phyloP scores from a whole-genome alignment of 2,888 invertebrate genomes.

The Temnothorax ravouxi region DNA sequence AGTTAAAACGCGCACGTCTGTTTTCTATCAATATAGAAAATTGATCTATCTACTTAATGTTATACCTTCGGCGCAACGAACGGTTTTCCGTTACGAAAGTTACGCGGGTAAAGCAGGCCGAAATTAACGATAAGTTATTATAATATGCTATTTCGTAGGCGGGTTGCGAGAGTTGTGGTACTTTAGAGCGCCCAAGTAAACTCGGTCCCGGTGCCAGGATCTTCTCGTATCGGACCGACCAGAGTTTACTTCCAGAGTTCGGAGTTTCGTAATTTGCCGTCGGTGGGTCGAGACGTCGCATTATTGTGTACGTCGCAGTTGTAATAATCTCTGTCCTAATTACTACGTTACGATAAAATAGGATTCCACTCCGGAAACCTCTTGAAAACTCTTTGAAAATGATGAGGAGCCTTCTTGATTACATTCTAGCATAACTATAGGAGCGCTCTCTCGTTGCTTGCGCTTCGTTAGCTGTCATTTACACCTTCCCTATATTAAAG shows the following conservation, averaged over 20 bases:
- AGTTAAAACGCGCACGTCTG: constrained; percentile 6
- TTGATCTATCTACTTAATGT: constrained; percentile 31
- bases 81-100: constrained; percentile 39
- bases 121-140: constrained; percentile 59
- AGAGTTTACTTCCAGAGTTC: constrained; percentile 53
- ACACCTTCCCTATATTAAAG: constrained; percentile 3
- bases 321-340: constrained; percentile 57
- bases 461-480: constrained; percentile 19
- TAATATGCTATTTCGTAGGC: constrained; percentile 55
- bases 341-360: constrained; percentile 37
- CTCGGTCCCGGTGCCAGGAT: constrained; percentile 43
- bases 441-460: background rate
- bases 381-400: constrained; percentile 17
- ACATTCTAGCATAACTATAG: background rate
- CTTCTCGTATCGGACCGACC: constrained; percentile 56
- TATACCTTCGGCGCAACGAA: background rate
- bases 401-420: constrained; percentile 8
- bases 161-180: constrained; percentile 51
- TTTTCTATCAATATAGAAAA: constrained; percentile 42
- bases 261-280: constrained; percentile 56
- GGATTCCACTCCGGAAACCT: background rate
- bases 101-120: constrained; percentile 15
- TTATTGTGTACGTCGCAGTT: constrained; percentile 54
- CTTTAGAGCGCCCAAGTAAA: constrained; percentile 55
- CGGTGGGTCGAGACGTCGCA: constrained; percentile 51